Percentiles rank a stretch among this genome's conserved stretches.
phyloP scores from a whole-genome alignment of 1,140 invertebrate genomes.

The Lepidotrigona ventralis region DNA sequence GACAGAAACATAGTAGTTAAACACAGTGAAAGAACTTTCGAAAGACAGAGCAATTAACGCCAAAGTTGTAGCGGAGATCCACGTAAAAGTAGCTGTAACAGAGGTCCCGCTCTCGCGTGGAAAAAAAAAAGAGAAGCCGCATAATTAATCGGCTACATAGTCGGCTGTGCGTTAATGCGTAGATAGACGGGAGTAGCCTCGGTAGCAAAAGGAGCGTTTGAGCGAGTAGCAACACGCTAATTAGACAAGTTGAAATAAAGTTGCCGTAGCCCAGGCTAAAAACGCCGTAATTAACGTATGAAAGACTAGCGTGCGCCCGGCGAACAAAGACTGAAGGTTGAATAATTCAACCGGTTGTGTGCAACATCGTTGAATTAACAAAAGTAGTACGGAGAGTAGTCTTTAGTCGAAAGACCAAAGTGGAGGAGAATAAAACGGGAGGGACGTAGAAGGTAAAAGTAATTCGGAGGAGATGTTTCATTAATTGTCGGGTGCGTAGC shows the following conservation, averaged over 20 bases:
- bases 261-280: not conserved
- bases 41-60: conserved; percentile 10
- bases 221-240: conserved; percentile 5
- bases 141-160: not conserved
- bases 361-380: not conserved
- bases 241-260: conserved; percentile 24
- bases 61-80: not conserved
- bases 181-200: not conserved
- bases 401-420: not conserved
- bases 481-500: not conserved
- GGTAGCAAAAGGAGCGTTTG: not conserved
- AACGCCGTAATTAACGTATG: conserved; percentile 11
- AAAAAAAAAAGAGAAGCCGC: not conserved
- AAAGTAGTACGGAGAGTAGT: not conserved
- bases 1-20: not conserved
- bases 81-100: not conserved
- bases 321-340: not conserved
- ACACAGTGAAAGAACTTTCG: not conserved
- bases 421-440: not conserved
- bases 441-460: not conserved
- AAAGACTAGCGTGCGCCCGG: not conserved
- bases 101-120: not conserved
- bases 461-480: not conserved
- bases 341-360: not conserved
- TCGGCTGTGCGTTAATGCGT: not conserved